Conservation (phyloP, 2,797 vertebrate species). For the Selene dorsalis region DNA sequence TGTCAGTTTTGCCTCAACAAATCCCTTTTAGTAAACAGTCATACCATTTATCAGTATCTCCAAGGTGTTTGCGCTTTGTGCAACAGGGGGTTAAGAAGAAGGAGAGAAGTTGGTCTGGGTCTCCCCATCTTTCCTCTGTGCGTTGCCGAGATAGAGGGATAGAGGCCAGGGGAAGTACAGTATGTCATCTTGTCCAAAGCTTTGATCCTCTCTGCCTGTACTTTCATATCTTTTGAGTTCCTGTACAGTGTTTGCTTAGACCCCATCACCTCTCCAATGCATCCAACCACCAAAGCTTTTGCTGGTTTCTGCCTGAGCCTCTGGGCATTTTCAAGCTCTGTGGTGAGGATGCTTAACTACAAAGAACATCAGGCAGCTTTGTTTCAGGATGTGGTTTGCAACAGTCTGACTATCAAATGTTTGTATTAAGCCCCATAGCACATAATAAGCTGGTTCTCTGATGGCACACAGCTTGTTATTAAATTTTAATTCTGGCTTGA, state of each 20-base stretch:
- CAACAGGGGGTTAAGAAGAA: slow-evolving; percentile 49
- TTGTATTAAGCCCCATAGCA: slow-evolving; percentile 74
- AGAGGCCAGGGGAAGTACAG: slow-evolving; percentile 67
- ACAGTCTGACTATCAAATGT: slow-evolving; percentile 71
- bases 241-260: slow-evolving; percentile 70
- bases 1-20: slow-evolving; percentile 43
- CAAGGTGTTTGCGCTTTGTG: slow-evolving; percentile 64
- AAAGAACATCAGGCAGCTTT: slow-evolving; percentile 78
- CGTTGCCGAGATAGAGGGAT: slow-evolving; percentile 73
- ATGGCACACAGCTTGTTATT: slow-evolving; percentile 63
- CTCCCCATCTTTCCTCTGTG: slow-evolving; percentile 53
- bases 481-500: slow-evolving; percentile 69
- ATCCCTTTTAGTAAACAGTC: slow-evolving; percentile 51
- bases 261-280: slow-evolving; percentile 77
- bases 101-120: slow-evolving; percentile 39
- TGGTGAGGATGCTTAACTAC: slow-evolving; percentile 73
- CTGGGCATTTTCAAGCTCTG: slow-evolving; percentile 66
- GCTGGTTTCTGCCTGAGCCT: slow-evolving; percentile 68
- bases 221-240: slow-evolving; percentile 74
- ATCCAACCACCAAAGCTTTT: slow-evolving; percentile 74
- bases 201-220: slow-evolving; percentile 77
- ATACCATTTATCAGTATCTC: slow-evolving; percentile 73
- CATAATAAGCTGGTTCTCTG: slow-evolving; percentile 64
- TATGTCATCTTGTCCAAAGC: slow-evolving; percentile 78
- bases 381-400: slow-evolving; percentile 71